Base-by-base conservation (phyloP, 2,113 vertebrate species). In the Mungos mungo region DNA sequence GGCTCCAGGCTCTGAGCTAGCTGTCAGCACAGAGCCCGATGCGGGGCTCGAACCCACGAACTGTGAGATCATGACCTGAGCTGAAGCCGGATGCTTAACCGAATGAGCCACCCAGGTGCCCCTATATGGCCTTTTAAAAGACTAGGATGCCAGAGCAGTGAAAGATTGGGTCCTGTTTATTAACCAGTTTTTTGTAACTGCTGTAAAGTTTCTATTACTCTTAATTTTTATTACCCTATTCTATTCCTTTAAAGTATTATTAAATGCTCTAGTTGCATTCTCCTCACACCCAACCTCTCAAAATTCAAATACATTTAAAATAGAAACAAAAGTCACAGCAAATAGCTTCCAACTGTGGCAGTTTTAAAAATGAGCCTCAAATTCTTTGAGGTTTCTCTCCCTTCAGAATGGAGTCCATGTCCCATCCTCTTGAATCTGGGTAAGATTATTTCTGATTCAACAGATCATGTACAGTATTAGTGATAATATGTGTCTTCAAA, bases 221-320 rank as follows among this genome's bases (percentile, higher is more conserved):
- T 52, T 88, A 79, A 88, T 14, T 84, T 6, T 90, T 77, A 38
- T 72, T 65, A 83, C 1, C 54, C 29, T 74, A 81, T 57, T 72
- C 76, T 86, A 57, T 29, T 54, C 13, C 23, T 63, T 8, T 72
- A 35, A 71, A 72, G 21, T 25, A 45, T 60, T 86, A 82, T 60
- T 77, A 69, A 79, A 54, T 93, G 63, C 18, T 79, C 18, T 63
- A 60, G 83, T 63, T 81, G 31, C 15, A 76, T 89, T 96, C 18
- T 69, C 35, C 27, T 71, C n/a, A 87, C 1, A 50, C 14, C 1
- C 35, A 85, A 66, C 11, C 50, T 23, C 29, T 86, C 11, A 66
- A 92, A 87, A 92, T 60, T 81, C 69, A 80, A 87, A 79, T 65
- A 80, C 7, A 82, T 79, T 97, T 83, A 87, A 85, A 88, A 91